phyloP scores from a whole-genome alignment of 2,888 invertebrate genomes.

The Scaptomyza reducta region DNA sequence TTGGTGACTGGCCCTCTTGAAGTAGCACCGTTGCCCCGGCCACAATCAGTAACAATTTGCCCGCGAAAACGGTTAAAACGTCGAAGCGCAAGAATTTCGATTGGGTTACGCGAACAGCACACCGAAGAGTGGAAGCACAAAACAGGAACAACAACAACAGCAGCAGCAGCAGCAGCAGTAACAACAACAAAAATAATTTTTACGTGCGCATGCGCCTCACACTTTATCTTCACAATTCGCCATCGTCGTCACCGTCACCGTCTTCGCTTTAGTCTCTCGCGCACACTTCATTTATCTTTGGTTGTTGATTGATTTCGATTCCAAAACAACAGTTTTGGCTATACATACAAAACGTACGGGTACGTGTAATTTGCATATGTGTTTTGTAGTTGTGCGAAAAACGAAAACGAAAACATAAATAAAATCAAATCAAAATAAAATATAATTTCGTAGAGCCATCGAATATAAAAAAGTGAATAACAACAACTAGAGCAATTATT shows the following conservation, averaged over 20 bases:
- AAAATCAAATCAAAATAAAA: conserved; percentile 45
- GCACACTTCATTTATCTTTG: conserved; percentile 31
- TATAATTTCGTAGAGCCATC: conserved; percentile 46
- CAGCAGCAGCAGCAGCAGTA: conserved; percentile 9
- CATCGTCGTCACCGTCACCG: conserved; percentile 4
- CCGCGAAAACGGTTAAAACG: conserved; percentile 78
- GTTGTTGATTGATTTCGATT: conserved; percentile 59
- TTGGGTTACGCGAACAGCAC: conserved; percentile 31
- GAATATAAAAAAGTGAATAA: conserved; percentile 30
- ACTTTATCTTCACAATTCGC: conserved; percentile 59
- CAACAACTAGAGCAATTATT: conserved; percentile 22
- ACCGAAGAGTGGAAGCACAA: conserved; percentile 36
- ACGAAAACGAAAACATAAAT: conserved; percentile 33
- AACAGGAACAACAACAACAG: conserved; percentile 21
- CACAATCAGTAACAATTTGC: conserved; percentile 64
- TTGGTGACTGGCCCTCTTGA: conserved; percentile 54
- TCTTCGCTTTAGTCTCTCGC: conserved; percentile 23
- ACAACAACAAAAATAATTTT: conserved; percentile 25
- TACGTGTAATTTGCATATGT: conserved; percentile 26
- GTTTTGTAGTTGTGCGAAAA: conserved; percentile 21
- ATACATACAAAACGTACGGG: conserved; percentile 11
- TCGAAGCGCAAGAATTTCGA: conserved; percentile 49
- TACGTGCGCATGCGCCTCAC: conserved; percentile 56
- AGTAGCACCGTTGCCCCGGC: conserved; percentile 46
- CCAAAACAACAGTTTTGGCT: conserved; percentile 36